These are phyloP conservation scores for Suillia variegata DNA, from an alignment of 2,888 invertebrate species.

Conservation along the genomic window DNA sequence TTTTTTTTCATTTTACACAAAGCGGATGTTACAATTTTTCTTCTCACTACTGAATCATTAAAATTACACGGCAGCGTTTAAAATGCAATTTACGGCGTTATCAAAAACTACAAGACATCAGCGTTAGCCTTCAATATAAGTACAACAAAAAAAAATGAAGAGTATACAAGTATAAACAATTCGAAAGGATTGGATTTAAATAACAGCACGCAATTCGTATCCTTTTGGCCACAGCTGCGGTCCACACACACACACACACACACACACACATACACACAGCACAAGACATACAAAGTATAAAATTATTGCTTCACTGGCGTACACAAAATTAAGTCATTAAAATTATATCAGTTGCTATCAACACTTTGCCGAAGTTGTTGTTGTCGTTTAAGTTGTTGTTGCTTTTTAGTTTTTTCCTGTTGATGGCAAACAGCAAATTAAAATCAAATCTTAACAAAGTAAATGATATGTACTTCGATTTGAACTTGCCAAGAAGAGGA, in stretches of 20 bases:
- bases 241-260: no score
- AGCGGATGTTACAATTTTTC: constrained; percentile 23
- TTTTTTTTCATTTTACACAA: background rate
- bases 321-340: constrained; percentile 33
- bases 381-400: background rate
- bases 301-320: no score
- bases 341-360: constrained; percentile 29
- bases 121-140: background rate
- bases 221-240: constrained; percentile 27
- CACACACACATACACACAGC: no score
- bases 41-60: constrained; percentile 15
- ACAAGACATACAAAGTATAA: no score
- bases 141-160: background rate
- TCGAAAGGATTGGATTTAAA: constrained; percentile 17
- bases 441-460: constrained; percentile 29
- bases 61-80: constrained; percentile 27
- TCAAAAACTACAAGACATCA: background rate
- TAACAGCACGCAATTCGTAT: constrained; percentile 28
- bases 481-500: background rate
- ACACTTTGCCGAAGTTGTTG: constrained; percentile 9
- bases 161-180: background rate
- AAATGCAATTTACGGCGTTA: constrained; percentile 19
- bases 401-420: constrained; percentile 6
- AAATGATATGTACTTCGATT: no score
- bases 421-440: constrained; percentile 27